Conservation (phyloP, 2,113 vertebrate species). For the Laticauda laticaudata region DNA sequence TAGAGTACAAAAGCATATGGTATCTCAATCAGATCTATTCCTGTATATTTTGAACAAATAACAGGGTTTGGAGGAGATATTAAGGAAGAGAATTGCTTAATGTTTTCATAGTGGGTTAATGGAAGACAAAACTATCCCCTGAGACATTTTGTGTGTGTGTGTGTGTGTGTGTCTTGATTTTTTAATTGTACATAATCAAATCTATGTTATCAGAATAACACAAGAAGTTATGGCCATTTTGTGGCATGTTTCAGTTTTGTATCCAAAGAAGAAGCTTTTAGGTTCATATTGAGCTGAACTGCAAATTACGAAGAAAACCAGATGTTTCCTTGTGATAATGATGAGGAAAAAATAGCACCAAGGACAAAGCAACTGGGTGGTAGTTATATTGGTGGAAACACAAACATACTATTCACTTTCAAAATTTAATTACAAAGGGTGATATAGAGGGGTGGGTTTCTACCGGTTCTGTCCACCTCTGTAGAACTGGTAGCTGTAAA, state of each 20-base stretch:
- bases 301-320: neutral
- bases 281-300: neutral
- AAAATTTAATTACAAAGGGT: neutral
- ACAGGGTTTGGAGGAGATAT: neutral
- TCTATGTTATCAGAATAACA: neutral
- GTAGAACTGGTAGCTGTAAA: too few relatives aligned
- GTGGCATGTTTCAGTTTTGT: neutral
- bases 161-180: neutral
- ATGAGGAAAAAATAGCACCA: neutral
- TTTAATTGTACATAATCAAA: neutral
- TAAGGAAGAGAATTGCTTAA: neutral
- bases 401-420: neutral
- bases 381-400: neutral
- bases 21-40: constrained; percentile 5
- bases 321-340: neutral
- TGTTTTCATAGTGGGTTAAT: neutral
- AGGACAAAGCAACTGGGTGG: neutral
- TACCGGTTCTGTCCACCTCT: too few relatives aligned
- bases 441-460: too few relatives aligned
- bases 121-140: neutral
- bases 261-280: neutral
- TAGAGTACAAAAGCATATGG: neutral
- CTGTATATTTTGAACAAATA: neutral
- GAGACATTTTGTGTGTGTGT: neutral
- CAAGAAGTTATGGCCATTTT: neutral